Percentiles rank a stretch among this genome's conserved stretches.
Evolutionary conservation across 1,140 invertebrate species (phyloP).

Genomic region (Lucilia sericata): DNA sequence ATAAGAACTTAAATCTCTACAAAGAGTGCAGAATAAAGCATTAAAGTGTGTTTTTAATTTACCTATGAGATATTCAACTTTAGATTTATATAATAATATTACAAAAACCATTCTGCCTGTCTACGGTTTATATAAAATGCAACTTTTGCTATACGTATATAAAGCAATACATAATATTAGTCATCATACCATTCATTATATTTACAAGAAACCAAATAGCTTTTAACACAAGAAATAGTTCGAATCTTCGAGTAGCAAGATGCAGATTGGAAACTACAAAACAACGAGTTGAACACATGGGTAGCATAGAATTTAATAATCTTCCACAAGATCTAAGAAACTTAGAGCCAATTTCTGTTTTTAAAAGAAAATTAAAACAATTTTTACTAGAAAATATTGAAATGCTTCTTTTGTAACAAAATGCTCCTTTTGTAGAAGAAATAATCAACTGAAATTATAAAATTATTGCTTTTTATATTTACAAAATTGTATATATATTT

Average conservation of each 20-base stretch:
- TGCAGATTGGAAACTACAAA: constrained; percentile 22
- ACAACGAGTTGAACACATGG: not conserved
- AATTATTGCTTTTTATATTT: too few relatives aligned
- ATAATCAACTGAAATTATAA: too few relatives aligned
- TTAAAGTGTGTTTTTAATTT: not conserved
- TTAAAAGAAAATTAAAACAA: not conserved
- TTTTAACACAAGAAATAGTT: not conserved
- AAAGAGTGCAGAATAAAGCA: too few relatives aligned
- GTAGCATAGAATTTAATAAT: not conserved
- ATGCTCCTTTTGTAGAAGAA: too few relatives aligned
- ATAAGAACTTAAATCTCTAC: too few relatives aligned
- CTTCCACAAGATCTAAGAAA: not conserved
- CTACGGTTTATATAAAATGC: not conserved
- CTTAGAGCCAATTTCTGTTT: not conserved
- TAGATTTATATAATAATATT: not conserved
- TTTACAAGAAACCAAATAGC: not conserved
- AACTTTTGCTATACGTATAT: not conserved
- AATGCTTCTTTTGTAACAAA: not conserved
- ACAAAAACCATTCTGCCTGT: not conserved
- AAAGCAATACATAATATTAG: not conserved
- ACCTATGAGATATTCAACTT: not conserved
- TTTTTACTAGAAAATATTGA: not conserved
- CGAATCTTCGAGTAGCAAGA: not conserved
- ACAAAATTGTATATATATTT: too few relatives aligned
- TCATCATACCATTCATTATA: not conserved